Evolutionary conservation across 1,140 invertebrate species (phyloP).

Genomic region (Drosophila melanogaster): Release_6_plus_ISO1_MT NT_033779.5:4888501-4889000

Average conservation of each 20-base stretch:
- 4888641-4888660: not conserved
- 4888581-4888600: not conserved
- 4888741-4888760: not conserved
- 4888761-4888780: not conserved
- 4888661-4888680: not conserved
- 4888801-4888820: no score
- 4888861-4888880: not conserved
- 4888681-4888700: not conserved
- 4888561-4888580: constrained; percentile 11
- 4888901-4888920: constrained; percentile 4
- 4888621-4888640: no score
- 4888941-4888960: not conserved
- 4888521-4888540: constrained; percentile 5
- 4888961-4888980: constrained; percentile 17
- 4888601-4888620: not conserved
- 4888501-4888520: constrained; percentile 49
- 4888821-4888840: no score
- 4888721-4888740: constrained; percentile 4
- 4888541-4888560: constrained; percentile 17
- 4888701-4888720: not conserved
- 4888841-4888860: no score
- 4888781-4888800: not conserved
- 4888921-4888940: constrained; percentile 2
- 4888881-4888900: not conserved
- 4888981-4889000: not conserved